These are phyloP conservation scores for Lamellibrachia columna DNA, from an alignment of 2,888 invertebrate genomes.

Conservation along the genomic window DNA sequence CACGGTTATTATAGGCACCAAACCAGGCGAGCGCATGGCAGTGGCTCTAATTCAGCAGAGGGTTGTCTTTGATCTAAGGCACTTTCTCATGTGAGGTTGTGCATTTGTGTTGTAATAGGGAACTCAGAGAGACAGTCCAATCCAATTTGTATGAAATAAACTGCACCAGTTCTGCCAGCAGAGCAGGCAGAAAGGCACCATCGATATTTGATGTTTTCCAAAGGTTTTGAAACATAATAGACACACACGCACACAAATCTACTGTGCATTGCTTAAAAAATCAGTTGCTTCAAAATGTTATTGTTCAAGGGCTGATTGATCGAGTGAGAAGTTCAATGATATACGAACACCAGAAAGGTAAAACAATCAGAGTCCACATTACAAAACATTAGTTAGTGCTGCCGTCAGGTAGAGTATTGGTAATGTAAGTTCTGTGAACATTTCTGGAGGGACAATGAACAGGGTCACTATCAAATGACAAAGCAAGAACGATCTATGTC, in stretches of 20 bases:
- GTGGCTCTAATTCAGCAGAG: not conserved
- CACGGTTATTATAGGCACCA: not conserved
- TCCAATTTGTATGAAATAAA: not conserved
- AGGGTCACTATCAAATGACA: no score
- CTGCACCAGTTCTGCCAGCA: not conserved
- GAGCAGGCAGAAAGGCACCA: not conserved
- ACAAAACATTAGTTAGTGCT: no score
- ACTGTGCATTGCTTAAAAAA: not conserved
- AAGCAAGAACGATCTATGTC: no score
- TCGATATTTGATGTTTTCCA: not conserved
- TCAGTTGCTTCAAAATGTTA: not conserved
- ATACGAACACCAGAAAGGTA: no score
- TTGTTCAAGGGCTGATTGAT: no score
- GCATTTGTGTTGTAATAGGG: not conserved
- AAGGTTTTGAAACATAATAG: not conserved
- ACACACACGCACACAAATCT: not conserved
- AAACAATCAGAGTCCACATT: no score
- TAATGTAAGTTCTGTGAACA: no score
- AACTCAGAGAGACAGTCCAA: not conserved
- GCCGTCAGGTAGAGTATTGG: no score
- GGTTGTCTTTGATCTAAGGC: not conserved
- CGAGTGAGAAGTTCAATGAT: no score
- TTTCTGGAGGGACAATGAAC: no score
- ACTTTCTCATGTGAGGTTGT: not conserved
- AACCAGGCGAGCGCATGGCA: not conserved